Evolutionary conservation across 2,888 invertebrate species (phyloP).

Genomic region (Chalcosyrphus nemorum): DNA sequence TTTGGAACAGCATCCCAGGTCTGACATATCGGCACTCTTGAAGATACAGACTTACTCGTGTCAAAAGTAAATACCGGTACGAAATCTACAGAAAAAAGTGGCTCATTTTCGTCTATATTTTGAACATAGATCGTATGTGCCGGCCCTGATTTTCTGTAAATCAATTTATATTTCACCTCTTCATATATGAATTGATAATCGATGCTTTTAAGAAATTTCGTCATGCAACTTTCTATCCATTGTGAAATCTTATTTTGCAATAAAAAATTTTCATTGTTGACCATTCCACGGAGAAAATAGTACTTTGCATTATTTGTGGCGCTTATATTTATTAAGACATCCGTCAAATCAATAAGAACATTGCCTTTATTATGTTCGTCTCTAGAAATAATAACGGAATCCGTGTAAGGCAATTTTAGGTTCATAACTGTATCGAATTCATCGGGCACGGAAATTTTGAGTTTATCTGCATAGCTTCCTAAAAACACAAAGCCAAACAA

Average conservation of each 20-base stretch:
- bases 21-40: background rate
- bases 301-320: background rate
- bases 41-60: background rate
- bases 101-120: background rate
- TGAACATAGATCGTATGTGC: constrained; percentile 28
- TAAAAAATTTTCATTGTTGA: background rate
- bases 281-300: background rate
- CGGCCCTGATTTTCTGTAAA: constrained; percentile 25
- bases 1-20: constrained; percentile 38
- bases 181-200: background rate
- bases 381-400: background rate
- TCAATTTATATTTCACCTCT: background rate
- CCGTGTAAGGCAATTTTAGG: background rate
- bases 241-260: constrained; percentile 32
- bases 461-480: constrained; percentile 58
- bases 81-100: constrained; percentile 31
- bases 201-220: background rate
- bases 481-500: too few relatives aligned
- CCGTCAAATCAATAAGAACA: constrained; percentile 20
- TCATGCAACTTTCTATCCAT: constrained; percentile 20
- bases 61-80: constrained; percentile 37
- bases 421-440: constrained; percentile 48
- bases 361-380: constrained; percentile 36
- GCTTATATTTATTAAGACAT: background rate
- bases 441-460: constrained; percentile 42